Conservation (phyloP, 2,797 vertebrate genomes). For the Premnoplex brunnescens region DNA sequence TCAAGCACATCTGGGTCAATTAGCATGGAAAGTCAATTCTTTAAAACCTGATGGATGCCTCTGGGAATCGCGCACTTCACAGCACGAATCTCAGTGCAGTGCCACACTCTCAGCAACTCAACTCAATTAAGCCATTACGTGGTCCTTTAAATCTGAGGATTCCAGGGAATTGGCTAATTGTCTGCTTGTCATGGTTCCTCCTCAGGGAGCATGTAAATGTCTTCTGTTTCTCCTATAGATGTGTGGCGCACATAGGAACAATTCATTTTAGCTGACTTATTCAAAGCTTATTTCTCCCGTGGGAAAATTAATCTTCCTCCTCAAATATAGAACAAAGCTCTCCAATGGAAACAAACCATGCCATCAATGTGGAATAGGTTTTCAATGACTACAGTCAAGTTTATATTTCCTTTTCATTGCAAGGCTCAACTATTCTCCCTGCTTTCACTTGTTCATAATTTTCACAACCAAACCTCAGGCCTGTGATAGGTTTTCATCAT, state of each 20-base stretch:
- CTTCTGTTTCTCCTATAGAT: slow-evolving; percentile 61
- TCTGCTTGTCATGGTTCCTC: slow-evolving; percentile 66
- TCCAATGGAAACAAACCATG: slow-evolving; percentile 12
- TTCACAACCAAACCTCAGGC: background rate
- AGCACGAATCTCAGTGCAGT: slow-evolving; percentile 48
- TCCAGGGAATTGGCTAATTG: slow-evolving; percentile 56
- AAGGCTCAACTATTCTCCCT: background rate
- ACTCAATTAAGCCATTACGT: slow-evolving; percentile 71
- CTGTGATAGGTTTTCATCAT: background rate
- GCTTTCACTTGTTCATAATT: background rate
- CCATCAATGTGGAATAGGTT: background rate
- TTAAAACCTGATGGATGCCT: slow-evolving; percentile 61
- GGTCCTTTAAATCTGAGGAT: slow-evolving; percentile 58
- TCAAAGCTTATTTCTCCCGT: slow-evolving; percentile 63
- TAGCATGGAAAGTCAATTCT: slow-evolving; percentile 70
- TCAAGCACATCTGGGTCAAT: slow-evolving; percentile 67
- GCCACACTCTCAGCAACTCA: slow-evolving; percentile 47
- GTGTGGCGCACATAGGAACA: slow-evolving; percentile 15
- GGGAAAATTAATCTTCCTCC: slow-evolving; percentile 68
- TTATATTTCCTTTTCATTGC: slow-evolving; percentile 14
- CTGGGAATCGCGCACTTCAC: slow-evolving; percentile 57
- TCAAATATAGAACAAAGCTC: slow-evolving; percentile 38
- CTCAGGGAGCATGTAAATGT: slow-evolving; percentile 63
- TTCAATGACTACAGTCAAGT: background rate
- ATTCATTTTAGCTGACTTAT: slow-evolving; percentile 58